A percentile compares a stretch with the other conserved stretches of the same genome.
These are phyloP conservation scores for Lordiphosa fenestrarum DNA, from an alignment of 2,888 invertebrate species.

Conservation along the genomic window DNA sequence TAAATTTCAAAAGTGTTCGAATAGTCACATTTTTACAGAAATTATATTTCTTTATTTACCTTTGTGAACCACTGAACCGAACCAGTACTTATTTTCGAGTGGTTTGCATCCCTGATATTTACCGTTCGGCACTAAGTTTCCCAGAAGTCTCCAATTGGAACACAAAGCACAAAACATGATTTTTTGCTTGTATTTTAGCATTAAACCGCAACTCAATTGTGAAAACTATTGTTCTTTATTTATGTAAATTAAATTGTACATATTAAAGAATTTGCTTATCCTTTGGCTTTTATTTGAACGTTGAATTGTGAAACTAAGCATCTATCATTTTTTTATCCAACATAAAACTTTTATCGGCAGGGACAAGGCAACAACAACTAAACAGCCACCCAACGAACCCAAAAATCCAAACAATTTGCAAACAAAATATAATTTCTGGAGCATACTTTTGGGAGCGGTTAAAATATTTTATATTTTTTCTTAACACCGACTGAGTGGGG, in stretches of 20 bases:
- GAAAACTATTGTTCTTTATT: neutral
- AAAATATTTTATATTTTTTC: too few relatives aligned
- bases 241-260: neutral
- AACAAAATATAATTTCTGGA: constrained; percentile 37
- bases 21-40: too few relatives aligned
- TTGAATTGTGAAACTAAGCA: constrained; percentile 32
- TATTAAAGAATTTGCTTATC: too few relatives aligned
- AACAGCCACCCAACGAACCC: constrained; percentile 14
- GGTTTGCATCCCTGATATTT: too few relatives aligned
- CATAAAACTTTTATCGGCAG: constrained; percentile 3
- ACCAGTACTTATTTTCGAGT: too few relatives aligned
- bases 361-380: constrained; percentile 6
- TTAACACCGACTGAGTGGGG: neutral
- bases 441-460: constrained; percentile 41
- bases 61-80: too few relatives aligned
- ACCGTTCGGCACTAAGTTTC: too few relatives aligned
- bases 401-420: constrained; percentile 37
- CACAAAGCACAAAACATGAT: too few relatives aligned
- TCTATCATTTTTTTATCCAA: constrained; percentile 29
- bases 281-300: constrained; percentile 22
- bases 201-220: neutral
- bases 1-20: too few relatives aligned
- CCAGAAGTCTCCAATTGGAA: too few relatives aligned
- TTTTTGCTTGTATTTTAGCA: too few relatives aligned
- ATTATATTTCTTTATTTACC: too few relatives aligned